Evolutionary conservation across 2,888 invertebrate species (phyloP), one percentile per base, ranked within the genome.

Genomic region (Rugalucina vietnamica): DNA sequence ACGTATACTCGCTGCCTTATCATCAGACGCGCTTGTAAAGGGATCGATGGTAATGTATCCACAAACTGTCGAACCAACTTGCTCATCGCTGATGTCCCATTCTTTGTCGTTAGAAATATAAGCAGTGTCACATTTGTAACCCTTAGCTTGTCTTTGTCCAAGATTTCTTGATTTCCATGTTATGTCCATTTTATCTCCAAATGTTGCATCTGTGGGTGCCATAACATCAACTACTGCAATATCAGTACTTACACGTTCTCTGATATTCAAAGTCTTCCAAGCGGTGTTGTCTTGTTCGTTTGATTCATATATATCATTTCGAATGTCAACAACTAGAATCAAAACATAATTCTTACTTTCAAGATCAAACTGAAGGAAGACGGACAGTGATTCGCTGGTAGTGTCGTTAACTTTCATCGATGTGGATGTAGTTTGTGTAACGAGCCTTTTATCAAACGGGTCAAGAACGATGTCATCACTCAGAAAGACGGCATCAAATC

Each of bases 111-210:
- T 49, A 0, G 86, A 86, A 12, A 86, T 74, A 69, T 83, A 86
- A 5, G 79, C 83, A 0, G 83, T 73, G 60, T 86, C 86, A 70
- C 86, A 86, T 50, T 79, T 84, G 73, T 84, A 86, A 1, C 86
- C 86, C 18, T 34, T 3, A 1, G 79, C 83, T n/a, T 8, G 18
- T 10, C 32, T 69, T 1, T 76, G 18, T 1, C 86, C 86, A 76
- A 84, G 81, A 54, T 86, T 86, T 8, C 39, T 34, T 27, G 84
- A 24, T 36, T 74, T 75, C 86, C 86, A 86, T 4, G 18, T 49
- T 8, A 86, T 43, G 32, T 50, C 69, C 34, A 86, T 43, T 18
- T 75, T n/a, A 27, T 50, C 71, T 1, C 83, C 81, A 74, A 73
- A 81, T 12, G 50, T 39, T 21, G 54, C 57, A 8, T 5, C n/a